Conservation (phyloP, 2,797 vertebrate genomes). For the Anableps anableps region DNA sequence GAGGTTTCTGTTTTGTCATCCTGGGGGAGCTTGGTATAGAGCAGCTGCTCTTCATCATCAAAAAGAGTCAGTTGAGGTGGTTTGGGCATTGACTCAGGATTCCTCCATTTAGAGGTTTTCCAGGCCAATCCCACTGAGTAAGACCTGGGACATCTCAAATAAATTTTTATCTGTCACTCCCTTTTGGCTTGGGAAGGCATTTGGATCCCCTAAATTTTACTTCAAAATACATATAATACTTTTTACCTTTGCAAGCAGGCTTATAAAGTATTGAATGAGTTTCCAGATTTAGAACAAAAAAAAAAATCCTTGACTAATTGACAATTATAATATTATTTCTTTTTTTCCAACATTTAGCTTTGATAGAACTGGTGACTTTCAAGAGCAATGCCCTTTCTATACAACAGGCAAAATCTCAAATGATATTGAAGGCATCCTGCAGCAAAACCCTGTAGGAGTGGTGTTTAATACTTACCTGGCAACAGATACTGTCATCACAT, state of each 20-base stretch:
- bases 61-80: not conserved
- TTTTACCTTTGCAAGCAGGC: not conserved
- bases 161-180: not conserved
- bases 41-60: not conserved
- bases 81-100: not conserved
- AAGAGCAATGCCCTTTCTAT: slow-evolving; percentile 13
- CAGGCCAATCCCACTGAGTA: not conserved
- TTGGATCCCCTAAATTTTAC: not conserved
- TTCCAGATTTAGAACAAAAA: not conserved
- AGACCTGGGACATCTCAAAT: not conserved
- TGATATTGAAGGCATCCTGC: slow-evolving; percentile 8
- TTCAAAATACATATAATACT: not conserved
- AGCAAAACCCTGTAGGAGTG: slow-evolving; percentile 11
- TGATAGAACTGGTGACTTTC: slow-evolving; percentile 41
- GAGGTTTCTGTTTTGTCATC: not conserved
- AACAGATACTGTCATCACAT: slow-evolving; percentile 82
- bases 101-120: not conserved
- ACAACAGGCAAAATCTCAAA: slow-evolving; percentile 16
- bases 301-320: not conserved
- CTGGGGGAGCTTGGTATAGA: not conserved
- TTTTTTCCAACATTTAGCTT: slow-evolving; percentile 1
- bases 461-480: slow-evolving; percentile 74
- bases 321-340: not conserved
- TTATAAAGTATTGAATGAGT: not conserved
- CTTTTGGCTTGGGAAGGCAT: not conserved